phyloP scores from a whole-genome alignment of 2,797 vertebrate species.

The Acipenser ruthenus region DNA sequence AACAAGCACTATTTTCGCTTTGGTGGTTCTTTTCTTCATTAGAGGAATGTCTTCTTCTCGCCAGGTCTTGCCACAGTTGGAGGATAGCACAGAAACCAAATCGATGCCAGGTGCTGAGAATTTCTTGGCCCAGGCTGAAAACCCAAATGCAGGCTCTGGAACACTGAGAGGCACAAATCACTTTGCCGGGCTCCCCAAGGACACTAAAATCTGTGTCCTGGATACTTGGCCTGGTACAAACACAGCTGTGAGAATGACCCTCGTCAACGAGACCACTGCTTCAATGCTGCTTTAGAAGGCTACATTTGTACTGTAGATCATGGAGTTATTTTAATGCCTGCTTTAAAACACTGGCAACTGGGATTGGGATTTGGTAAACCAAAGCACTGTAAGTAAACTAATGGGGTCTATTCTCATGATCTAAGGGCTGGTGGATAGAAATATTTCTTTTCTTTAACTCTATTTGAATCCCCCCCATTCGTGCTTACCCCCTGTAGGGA shows the following conservation, averaged over 20 bases:
- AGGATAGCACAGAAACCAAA: constrained; percentile 8
- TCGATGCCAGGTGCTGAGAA: constrained; percentile 9
- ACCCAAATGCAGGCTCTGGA: not conserved
- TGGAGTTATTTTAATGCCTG: too few relatives aligned
- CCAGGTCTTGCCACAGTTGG: constrained; percentile 13
- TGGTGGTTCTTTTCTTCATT: constrained; percentile 3
- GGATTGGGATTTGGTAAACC: too few relatives aligned
- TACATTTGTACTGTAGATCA: too few relatives aligned
- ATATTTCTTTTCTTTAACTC: too few relatives aligned
- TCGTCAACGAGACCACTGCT: not conserved
- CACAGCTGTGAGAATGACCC: constrained; percentile 6
- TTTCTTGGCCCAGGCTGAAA: constrained; percentile 4
- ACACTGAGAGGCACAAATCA: not conserved
- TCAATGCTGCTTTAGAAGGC: too few relatives aligned
- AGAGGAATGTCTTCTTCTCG: constrained; percentile 10
- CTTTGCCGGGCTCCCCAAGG: not conserved
- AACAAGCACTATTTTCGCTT: constrained; percentile 1
- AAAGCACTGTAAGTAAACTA: too few relatives aligned
- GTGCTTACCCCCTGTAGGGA: too few relatives aligned
- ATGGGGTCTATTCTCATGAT: too few relatives aligned
- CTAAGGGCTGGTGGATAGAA: too few relatives aligned
- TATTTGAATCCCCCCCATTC: too few relatives aligned
- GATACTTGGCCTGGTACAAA: not conserved
- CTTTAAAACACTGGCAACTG: too few relatives aligned
- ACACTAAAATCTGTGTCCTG: constrained; percentile 1